These are phyloP conservation scores for Sinhomidia bicolor DNA, from an alignment of 2,888 invertebrate genomes.

Conservation along the genomic window DNA sequence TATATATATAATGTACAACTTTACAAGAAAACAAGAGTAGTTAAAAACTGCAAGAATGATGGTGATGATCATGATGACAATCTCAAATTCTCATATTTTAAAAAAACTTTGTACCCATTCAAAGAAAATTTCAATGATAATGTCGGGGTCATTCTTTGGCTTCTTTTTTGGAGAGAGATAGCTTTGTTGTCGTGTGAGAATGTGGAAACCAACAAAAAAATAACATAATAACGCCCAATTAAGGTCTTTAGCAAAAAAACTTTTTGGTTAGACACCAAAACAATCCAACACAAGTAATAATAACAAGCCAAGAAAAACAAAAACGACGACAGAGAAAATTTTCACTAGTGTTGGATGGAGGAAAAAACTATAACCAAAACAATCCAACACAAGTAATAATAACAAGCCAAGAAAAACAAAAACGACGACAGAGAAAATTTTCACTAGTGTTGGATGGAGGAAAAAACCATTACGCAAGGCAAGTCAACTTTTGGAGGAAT, in stretches of 20 bases:
- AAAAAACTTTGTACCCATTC: too few species aligned
- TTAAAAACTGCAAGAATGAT: neutral
- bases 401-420: neutral
- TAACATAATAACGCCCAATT: conserved; percentile 21
- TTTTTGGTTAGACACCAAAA: too few species aligned
- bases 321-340: neutral
- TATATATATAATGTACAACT: neutral
- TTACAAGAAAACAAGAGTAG: neutral
- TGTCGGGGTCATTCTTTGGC: conserved; percentile 43
- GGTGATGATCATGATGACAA: neutral
- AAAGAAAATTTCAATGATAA: conserved; percentile 11
- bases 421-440: neutral
- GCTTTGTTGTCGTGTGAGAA: neutral
- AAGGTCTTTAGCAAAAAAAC: conserved; percentile 23
- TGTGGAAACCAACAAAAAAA: conserved; percentile 10
- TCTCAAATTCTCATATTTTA: neutral
- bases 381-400: neutral
- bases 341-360: too few species aligned
- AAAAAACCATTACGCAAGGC: neutral
- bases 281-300: neutral
- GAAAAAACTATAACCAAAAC: neutral
- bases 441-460: too few species aligned
- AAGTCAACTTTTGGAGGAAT: neutral
- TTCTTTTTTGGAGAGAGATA: conserved; percentile 44
- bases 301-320: neutral